Evolutionary conservation across 2,797 vertebrate genomes (phyloP).

Genomic region (Austrolebias charrua): DNA sequence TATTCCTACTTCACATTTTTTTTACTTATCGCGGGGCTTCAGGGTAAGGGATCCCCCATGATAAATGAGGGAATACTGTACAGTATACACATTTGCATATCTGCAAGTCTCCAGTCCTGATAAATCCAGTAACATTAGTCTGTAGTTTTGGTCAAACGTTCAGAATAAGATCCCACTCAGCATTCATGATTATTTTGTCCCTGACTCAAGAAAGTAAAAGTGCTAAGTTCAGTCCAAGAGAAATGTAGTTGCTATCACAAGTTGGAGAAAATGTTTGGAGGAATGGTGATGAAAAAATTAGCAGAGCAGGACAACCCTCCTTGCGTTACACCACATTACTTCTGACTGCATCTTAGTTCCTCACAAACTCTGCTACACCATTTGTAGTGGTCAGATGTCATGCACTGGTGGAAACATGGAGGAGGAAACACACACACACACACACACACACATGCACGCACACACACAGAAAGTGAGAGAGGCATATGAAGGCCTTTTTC

Average conservation of each 20-base stretch:
- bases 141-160: conserved; percentile 30
- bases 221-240: conserved; percentile 51
- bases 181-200: conserved; percentile 45
- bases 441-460: conserved; percentile 2
- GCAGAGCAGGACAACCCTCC: conserved; percentile 35
- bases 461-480: conserved; percentile 14
- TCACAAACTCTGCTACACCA: conserved; percentile 30
- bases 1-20: too few species aligned
- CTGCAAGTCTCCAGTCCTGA: conserved; percentile 15
- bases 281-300: conserved; percentile 44
- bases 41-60: too few species aligned
- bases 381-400: conserved; percentile 54
- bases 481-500: conserved; percentile 59
- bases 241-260: conserved; percentile 25
- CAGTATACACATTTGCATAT: too few species aligned
- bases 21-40: too few species aligned
- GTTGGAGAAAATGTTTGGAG: conserved; percentile 26
- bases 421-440: conserved; percentile 17
- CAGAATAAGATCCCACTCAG: conserved; percentile 47
- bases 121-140: conserved; percentile 33
- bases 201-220: conserved; percentile 28
- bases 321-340: conserved; percentile 60
- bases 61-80: too few species aligned
- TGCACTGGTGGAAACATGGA: conserved; percentile 30
- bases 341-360: conserved; percentile 48